phyloP scores from a whole-genome alignment of 2,797 vertebrate genomes.

The Clarias pachynema region DNA sequence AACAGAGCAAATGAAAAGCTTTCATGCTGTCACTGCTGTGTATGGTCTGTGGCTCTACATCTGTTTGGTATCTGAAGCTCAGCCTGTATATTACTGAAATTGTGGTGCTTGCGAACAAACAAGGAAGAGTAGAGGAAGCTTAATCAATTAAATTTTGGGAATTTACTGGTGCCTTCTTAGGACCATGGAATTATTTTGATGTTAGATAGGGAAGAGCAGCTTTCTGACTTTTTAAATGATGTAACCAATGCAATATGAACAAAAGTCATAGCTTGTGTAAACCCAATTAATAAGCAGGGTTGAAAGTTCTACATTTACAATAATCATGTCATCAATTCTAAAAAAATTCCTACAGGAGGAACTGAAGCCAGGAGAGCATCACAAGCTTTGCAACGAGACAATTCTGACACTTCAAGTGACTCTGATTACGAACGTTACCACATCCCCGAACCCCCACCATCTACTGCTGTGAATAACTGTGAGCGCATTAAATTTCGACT shows the following conservation, averaged over 20 bases:
- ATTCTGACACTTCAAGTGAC: conserved; percentile 40
- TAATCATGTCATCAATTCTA: neutral
- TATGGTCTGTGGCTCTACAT: conserved; percentile 34
- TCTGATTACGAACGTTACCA: conserved; percentile 53
- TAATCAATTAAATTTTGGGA: neutral
- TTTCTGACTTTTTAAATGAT: too few species aligned
- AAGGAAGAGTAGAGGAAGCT: neutral
- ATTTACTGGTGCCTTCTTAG: neutral
- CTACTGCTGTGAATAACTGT: conserved; percentile 21
- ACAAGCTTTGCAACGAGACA: neutral
- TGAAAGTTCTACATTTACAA: neutral
- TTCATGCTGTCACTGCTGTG: neutral
- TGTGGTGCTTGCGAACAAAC: neutral
- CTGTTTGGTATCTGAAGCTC: neutral
- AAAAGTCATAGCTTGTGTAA: neutral
- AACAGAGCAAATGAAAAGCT: neutral
- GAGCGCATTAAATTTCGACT: conserved; percentile 36
- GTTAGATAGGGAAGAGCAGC: neutral
- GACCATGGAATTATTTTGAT: neutral
- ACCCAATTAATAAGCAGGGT: neutral
- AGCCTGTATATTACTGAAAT: neutral
- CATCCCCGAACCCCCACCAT: conserved; percentile 5
- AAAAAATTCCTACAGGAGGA: neutral
- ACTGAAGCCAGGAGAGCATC: neutral
- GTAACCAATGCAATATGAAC: neutral